phyloP scores from a whole-genome alignment of 35 echinoderm and acorn worm species.

The Acanthaster planci region DNA sequence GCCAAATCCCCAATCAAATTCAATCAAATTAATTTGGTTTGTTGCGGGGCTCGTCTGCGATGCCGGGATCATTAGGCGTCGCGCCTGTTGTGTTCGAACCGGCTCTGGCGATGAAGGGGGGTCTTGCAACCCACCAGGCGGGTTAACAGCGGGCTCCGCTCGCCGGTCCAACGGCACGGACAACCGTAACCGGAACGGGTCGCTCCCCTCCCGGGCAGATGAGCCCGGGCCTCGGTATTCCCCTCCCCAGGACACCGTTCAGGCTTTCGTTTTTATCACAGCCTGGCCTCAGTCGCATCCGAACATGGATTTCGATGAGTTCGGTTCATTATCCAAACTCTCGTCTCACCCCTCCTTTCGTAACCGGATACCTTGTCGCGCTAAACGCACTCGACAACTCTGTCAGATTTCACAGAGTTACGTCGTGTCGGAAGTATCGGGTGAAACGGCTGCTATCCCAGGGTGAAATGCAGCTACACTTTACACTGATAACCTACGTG shows the following conservation, averaged over 20 bases:
- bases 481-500: conserved; percentile 2
- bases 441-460: not conserved
- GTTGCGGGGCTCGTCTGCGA: not conserved
- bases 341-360: not conserved
- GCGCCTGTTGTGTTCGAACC: not conserved
- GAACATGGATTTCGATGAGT: conserved; percentile 4
- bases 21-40: conserved; percentile 34
- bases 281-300: not conserved
- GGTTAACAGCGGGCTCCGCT: not conserved
- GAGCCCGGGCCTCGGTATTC: not conserved
- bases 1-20: conserved; percentile 33
- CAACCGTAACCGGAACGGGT: conserved; percentile 22
- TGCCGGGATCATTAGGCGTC: conserved; percentile 21
- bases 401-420: conserved; percentile 2
- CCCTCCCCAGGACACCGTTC: not conserved
- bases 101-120: not conserved
- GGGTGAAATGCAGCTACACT: not conserved
- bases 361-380: conserved; percentile 12
- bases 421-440: conserved; percentile 20
- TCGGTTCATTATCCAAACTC: not conserved
- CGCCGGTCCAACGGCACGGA: conserved; percentile 21
- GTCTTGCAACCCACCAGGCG: not conserved
- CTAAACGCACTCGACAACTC: conserved; percentile 28
- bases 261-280: not conserved
- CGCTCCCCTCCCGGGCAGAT: conserved; percentile 28